A percentile compares a stretch with the other conserved stretches of the same genome.
phyloP scores from a whole-genome alignment of 2,113 vertebrate species.

The Petrocephalus microphthalmus region DNA sequence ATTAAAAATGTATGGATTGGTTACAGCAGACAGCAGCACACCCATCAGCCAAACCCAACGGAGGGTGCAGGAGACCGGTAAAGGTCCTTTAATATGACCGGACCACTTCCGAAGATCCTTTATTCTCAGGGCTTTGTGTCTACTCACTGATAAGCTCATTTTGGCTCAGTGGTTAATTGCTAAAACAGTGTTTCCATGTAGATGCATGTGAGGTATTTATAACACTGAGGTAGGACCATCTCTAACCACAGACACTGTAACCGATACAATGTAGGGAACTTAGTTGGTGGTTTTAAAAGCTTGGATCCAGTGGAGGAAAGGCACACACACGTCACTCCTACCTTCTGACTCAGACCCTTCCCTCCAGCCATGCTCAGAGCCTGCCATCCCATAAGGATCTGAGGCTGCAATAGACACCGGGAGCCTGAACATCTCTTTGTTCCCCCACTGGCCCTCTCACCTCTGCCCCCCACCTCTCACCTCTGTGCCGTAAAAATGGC shows the following conservation, averaged over 20 bases:
- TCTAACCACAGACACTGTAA: slow-evolving; percentile 1
- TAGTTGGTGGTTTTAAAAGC: neutral
- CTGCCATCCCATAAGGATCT: slow-evolving; percentile 13
- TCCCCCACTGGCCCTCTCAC: neutral
- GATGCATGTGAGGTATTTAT: neutral
- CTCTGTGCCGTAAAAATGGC: neutral
- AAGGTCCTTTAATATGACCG: neutral
- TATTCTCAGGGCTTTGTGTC: neutral
- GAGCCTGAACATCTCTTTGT: neutral
- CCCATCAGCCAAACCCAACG: neutral
- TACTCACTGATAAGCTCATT: neutral
- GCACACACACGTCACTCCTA: slow-evolving; percentile 20
- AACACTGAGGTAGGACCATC: neutral
- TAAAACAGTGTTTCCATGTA: neutral
- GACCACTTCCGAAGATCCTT: neutral
- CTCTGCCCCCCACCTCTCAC: neutral
- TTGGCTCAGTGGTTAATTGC: neutral
- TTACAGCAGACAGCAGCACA: neutral
- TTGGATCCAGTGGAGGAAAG: neutral
- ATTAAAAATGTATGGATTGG: slow-evolving; percentile 7
- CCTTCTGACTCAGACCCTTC: slow-evolving; percentile 50
- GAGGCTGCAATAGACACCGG: slow-evolving; percentile 21
- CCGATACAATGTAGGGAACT: neutral
- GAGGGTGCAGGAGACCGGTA: neutral
- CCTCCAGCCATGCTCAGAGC: slow-evolving; percentile 45